phyloP scores from a whole-genome alignment of 2,888 invertebrate species.

The Lysandra coridon region DNA sequence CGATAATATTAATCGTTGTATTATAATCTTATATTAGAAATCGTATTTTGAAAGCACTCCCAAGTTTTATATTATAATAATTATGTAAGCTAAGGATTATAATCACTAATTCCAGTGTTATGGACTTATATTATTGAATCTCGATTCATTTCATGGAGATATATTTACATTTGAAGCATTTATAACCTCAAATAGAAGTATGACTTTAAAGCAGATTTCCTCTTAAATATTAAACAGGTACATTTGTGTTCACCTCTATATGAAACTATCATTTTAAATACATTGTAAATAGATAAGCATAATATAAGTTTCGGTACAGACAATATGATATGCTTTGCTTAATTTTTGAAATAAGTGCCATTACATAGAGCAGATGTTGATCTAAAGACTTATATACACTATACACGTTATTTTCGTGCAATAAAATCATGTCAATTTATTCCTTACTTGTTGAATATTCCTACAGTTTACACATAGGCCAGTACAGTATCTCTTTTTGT shows the following conservation, averaged over 20 bases:
- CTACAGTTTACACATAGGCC: slow-evolving; percentile 4
- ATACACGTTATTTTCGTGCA: slow-evolving; percentile 32
- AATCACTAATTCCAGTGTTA: slow-evolving; percentile 29
- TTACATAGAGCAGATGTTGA: slow-evolving; percentile 30
- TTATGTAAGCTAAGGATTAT: slow-evolving; percentile 42
- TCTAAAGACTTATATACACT: slow-evolving; percentile 28
- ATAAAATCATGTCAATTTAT: slow-evolving; percentile 33
- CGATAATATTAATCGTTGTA: slow-evolving; percentile 26
- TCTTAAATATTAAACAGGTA: slow-evolving; percentile 27
- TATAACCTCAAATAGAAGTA: slow-evolving; percentile 26
- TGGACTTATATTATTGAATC: slow-evolving; percentile 16
- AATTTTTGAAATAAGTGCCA: slow-evolving; percentile 33
- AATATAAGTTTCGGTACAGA: slow-evolving; percentile 30
- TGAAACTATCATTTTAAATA: slow-evolving; percentile 22
- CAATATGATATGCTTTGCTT: slow-evolving; percentile 33
- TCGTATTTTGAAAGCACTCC: slow-evolving; percentile 37
- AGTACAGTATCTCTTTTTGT: slow-evolving; percentile 2
- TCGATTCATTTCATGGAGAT: not conserved
- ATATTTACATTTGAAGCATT: slow-evolving; percentile 25
- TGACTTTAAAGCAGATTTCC: slow-evolving; percentile 16
- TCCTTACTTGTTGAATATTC: not conserved
- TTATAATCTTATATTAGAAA: slow-evolving; percentile 47
- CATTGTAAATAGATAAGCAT: not conserved
- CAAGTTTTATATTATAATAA: slow-evolving; percentile 47
- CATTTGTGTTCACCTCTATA: slow-evolving; percentile 32